phyloP scores from a whole-genome alignment of 2,113 vertebrate species.

The Rhinolophus sinicus region DNA sequence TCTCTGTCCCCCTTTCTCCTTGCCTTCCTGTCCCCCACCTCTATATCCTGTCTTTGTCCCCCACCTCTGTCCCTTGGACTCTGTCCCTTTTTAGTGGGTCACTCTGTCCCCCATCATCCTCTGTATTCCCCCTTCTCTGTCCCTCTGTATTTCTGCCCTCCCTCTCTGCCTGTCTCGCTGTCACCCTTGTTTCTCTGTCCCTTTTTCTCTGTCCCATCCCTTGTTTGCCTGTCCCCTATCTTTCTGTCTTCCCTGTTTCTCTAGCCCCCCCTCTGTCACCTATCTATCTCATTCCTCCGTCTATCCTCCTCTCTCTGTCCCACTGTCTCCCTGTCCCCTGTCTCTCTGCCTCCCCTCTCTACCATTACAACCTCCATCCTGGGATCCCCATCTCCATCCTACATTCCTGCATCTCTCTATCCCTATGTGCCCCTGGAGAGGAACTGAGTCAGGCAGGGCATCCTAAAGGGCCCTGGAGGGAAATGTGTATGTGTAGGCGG shows the following conservation, averaged over 20 bases:
- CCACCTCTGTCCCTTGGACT: conserved; percentile 52
- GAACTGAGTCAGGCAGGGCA: conserved; percentile 11
- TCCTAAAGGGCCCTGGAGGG: not conserved
- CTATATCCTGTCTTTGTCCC: conserved; percentile 58
- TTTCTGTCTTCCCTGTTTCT: not conserved
- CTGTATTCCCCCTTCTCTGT: not conserved
- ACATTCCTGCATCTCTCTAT: not conserved
- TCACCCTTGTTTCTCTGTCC: not conserved
- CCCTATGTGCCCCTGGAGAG: not conserved
- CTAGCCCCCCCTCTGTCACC: not conserved
- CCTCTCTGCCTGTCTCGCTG: not conserved
- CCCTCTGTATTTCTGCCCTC: not conserved
- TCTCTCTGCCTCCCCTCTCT: not conserved
- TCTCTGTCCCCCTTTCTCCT: conserved; percentile 36
- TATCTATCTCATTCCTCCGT: not conserved
- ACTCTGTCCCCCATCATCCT: conserved; percentile 39
- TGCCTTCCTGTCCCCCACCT: not conserved
- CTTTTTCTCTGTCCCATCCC: not conserved
- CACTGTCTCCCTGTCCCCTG: not conserved
- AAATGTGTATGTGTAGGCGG: not conserved
- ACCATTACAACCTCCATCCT: not conserved
- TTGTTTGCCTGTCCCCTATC: not conserved
- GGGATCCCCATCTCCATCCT: not conserved
- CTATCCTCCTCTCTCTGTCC: not conserved
- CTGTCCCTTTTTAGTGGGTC: conserved; percentile 67